Percentiles rank a stretch among this genome's conserved stretches.
phyloP scores from a whole-genome alignment of 2,888 invertebrate species.

The Micoletzkya japonica region DNA sequence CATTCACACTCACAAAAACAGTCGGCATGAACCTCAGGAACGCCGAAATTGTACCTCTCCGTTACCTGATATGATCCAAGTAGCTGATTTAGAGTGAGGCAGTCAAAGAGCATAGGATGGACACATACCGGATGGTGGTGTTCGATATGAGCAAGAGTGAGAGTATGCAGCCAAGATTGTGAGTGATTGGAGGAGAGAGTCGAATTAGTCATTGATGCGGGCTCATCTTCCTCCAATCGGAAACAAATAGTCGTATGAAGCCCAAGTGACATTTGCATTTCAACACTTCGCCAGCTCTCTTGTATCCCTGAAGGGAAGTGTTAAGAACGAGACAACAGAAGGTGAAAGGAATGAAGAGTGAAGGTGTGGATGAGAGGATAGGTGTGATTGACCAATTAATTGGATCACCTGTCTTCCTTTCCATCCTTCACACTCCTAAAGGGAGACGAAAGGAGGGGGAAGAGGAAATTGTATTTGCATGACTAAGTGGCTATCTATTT shows the following conservation, averaged over 20 bases:
- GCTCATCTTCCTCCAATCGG: constrained; percentile 41
- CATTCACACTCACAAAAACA: constrained; percentile 61
- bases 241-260: constrained; percentile 51
- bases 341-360: too few relatives aligned
- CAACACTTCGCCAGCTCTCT: too few relatives aligned
- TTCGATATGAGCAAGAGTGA: constrained; percentile 53
- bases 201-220: constrained; percentile 13
- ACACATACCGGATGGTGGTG: constrained; percentile 57
- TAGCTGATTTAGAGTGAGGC: background rate
- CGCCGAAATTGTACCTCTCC: constrained; percentile 60
- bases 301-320: too few relatives aligned
- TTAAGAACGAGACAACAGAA: too few relatives aligned
- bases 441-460: too few relatives aligned
- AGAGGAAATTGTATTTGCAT: too few relatives aligned
- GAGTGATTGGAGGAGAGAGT: constrained; percentile 32
- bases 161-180: constrained; percentile 53
- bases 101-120: background rate
- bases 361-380: too few relatives aligned
- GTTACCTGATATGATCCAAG: constrained; percentile 41
- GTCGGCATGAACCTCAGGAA: constrained; percentile 57
- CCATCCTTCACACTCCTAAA: too few relatives aligned
- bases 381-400: too few relatives aligned
- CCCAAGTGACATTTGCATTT: constrained; percentile 52
- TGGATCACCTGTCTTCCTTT: too few relatives aligned
- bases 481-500: too few relatives aligned